phyloP scores from a whole-genome alignment of 1,140 invertebrate species.

The Thaumatotibia leucotreta region DNA sequence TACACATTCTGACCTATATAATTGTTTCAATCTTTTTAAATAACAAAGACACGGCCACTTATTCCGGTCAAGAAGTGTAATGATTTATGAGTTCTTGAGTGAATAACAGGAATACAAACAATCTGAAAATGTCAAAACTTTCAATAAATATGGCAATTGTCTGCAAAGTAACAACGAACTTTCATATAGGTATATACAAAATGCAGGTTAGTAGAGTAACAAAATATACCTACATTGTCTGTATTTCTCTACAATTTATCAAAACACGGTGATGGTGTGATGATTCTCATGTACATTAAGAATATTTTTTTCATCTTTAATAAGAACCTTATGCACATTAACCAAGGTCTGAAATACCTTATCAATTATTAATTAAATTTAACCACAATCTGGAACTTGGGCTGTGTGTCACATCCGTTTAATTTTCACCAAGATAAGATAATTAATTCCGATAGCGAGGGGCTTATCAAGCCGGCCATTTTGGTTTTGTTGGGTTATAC shows the following conservation, averaged over 20 bases:
- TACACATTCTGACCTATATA: not conserved
- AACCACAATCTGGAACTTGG: slow-evolving; percentile 51
- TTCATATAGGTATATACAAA: too few relatives aligned
- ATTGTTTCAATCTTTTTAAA: not conserved
- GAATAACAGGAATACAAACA: too few relatives aligned
- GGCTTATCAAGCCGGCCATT: slow-evolving; percentile 24
- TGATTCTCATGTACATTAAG: too few relatives aligned
- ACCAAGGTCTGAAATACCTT: slow-evolving; percentile 29
- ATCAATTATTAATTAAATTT: slow-evolving; percentile 69
- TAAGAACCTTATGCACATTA: too few relatives aligned
- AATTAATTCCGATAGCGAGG: slow-evolving; percentile 39
- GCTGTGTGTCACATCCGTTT: slow-evolving; percentile 52
- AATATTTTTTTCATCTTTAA: too few relatives aligned
- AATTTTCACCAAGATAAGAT: slow-evolving; percentile 63
- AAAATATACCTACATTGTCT: too few relatives aligned
- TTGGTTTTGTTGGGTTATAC: slow-evolving; percentile 17
- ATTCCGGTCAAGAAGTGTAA: not conserved
- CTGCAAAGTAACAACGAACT: too few relatives aligned
- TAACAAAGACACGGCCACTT: not conserved
- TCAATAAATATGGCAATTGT: too few relatives aligned
- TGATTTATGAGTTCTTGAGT: not conserved
- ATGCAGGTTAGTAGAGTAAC: too few relatives aligned
- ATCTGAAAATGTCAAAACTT: too few relatives aligned
- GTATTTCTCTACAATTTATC: too few relatives aligned
- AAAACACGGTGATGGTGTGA: too few relatives aligned